phyloP scores from a whole-genome alignment of 1,140 invertebrate genomes.

The Cephus cinctus region DNA sequence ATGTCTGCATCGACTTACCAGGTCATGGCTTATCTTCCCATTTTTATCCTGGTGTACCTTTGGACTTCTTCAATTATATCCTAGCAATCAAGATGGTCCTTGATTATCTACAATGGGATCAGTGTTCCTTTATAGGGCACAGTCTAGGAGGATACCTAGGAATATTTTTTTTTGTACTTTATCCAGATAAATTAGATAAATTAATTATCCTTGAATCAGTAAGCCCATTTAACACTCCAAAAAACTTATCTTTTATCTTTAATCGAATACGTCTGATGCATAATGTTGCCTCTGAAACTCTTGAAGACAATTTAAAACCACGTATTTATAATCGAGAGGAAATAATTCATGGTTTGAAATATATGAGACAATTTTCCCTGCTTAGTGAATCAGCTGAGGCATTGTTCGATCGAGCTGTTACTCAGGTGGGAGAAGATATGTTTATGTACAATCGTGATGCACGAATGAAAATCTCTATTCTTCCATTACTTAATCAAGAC shows the following conservation, averaged over 20 bases:
- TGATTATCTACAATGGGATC: conserved; percentile 60
- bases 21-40: conserved; percentile 69
- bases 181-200: conserved; percentile 55
- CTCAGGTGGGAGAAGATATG: conserved; percentile 32
- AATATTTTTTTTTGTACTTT: conserved; percentile 49
- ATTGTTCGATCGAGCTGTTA: conserved; percentile 54
- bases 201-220: conserved; percentile 59
- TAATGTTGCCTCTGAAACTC: conserved; percentile 28
- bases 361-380: conserved; percentile 37
- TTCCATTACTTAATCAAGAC: conserved; percentile 18
- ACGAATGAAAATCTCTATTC: conserved; percentile 29
- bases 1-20: conserved; percentile 68
- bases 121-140: conserved; percentile 59
- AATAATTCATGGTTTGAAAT: conserved; percentile 50
- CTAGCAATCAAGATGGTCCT: conserved; percentile 56
- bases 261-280: conserved; percentile 29
- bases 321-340: conserved; percentile 56
- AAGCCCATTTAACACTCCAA: conserved; percentile 31
- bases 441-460: conserved; percentile 44
- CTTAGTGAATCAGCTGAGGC: conserved; percentile 51
- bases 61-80: conserved; percentile 54
- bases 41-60: conserved; percentile 55
- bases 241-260: conserved; percentile 37
- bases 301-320: conserved; percentile 33
- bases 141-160: conserved; percentile 60